A percentile compares a stretch with the other conserved stretches of the same genome.
phyloP scores from a whole-genome alignment of 2,888 invertebrate genomes.

The Noctuana brunneofusca region DNA sequence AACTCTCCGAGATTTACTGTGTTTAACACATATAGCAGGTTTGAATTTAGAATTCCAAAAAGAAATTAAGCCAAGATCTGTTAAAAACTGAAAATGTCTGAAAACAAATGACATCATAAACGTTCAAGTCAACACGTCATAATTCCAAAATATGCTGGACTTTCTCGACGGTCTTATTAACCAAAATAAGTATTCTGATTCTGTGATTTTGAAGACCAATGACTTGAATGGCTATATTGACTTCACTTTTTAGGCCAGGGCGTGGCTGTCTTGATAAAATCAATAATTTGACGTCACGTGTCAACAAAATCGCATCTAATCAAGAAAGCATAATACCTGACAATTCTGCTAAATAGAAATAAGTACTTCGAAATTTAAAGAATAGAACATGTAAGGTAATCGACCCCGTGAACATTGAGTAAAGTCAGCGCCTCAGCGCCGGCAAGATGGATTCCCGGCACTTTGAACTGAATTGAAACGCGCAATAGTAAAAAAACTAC shows the following conservation, averaged over 20 bases:
- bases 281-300: conserved; percentile 33
- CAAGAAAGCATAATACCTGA: conserved; percentile 1
- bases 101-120: conserved; percentile 56
- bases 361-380: conserved; percentile 37
- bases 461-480: conserved; percentile 22
- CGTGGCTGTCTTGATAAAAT: conserved; percentile 33
- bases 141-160: conserved; percentile 10
- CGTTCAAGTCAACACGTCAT: conserved; percentile 53
- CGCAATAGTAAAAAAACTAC: neutral
- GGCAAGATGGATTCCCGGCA: conserved; percentile 69
- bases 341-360: neutral
- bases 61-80: no score
- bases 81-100: no score
- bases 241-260: neutral
- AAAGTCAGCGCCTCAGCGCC: conserved; percentile 47
- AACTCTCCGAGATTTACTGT: neutral
- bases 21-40: neutral
- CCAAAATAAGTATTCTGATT: neutral
- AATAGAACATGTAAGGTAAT: conserved; percentile 39
- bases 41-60: neutral
- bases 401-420: conserved; percentile 42
- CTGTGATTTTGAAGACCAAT: neutral
- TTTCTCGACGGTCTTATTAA: neutral
- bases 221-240: neutral
- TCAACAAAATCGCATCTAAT: conserved; percentile 22